phyloP scores from a whole-genome alignment of 2,113 vertebrate genomes.

The Oceanites oceanicus region DNA sequence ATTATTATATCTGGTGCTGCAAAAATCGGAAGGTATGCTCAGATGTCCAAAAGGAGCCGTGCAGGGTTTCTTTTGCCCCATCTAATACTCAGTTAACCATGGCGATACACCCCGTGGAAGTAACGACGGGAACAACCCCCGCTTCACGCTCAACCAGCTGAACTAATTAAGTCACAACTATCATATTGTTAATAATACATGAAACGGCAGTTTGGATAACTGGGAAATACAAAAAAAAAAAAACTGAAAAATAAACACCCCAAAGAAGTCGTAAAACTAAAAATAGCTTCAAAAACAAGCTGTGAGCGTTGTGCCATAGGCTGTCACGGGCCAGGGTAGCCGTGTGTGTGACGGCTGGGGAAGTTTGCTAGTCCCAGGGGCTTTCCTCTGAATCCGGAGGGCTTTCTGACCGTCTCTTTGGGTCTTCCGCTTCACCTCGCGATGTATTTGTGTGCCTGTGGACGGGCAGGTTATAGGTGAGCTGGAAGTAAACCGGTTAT shows the following conservation, averaged over 20 bases:
- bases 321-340: neutral
- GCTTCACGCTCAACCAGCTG: fast-evolving
- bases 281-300: neutral
- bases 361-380: fast-evolving
- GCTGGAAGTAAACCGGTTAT: neutral
- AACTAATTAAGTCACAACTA: neutral
- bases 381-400: fast-evolving
- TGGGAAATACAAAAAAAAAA: neutral
- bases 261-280: neutral
- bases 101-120: fast-evolving
- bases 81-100: neutral
- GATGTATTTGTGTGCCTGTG: fast-evolving
- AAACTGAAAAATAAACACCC: neutral
- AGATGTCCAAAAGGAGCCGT: neutral
- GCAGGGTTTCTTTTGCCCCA: neutral
- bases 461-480: neutral
- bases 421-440: neutral
- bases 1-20: neutral
- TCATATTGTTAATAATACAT: neutral
- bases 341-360: neutral
- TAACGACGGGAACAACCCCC: fast-evolving
- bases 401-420: fast-evolving
- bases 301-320: fast-evolving
- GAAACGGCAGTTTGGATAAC: neutral
- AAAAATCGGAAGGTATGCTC: neutral